These are phyloP conservation scores for Poeciliopsis prolifica DNA, from an alignment of 2,113 vertebrate genomes.

Conservation along the genomic window DNA sequence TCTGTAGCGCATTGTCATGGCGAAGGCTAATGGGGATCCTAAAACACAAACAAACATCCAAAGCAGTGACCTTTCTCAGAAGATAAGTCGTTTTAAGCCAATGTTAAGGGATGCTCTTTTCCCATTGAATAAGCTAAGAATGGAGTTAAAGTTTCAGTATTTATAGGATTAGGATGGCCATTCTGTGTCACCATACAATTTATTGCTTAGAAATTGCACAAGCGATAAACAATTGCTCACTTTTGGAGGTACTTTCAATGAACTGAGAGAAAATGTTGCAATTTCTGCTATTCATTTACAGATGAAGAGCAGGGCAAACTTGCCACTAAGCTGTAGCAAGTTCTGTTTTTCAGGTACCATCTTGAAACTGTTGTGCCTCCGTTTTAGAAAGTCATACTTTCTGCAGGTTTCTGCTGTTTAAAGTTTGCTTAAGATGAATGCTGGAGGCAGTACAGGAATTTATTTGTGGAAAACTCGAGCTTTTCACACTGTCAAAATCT, in stretches of 20 bases:
- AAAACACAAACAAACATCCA: slow-evolving; percentile 13
- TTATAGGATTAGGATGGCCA: slow-evolving; percentile 23
- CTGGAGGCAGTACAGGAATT: too few species aligned
- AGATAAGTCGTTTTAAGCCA: slow-evolving; percentile 37
- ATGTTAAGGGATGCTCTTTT: slow-evolving; percentile 39
- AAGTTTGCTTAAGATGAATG: too few species aligned
- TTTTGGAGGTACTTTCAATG: slow-evolving; percentile 18
- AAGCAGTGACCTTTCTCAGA: slow-evolving; percentile 54
- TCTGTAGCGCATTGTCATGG: too few species aligned
- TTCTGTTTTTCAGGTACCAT: too few species aligned
- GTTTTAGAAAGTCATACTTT: too few species aligned
- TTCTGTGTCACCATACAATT: slow-evolving; percentile 3
- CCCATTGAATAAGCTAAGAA: slow-evolving; percentile 11
- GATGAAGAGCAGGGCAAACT: slow-evolving; percentile 10
- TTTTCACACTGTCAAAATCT: not conserved
- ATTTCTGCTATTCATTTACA: not conserved
- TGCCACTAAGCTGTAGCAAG: not conserved
- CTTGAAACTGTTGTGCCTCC: too few species aligned
- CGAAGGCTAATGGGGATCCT: too few species aligned
- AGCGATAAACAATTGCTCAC: not conserved
- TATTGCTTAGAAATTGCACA: too few species aligned
- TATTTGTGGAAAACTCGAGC: not conserved
- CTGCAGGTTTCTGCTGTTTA: too few species aligned
- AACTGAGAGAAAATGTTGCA: slow-evolving; percentile 9
- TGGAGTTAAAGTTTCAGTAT: slow-evolving; percentile 42